Base-by-base conservation (phyloP, 1,140 invertebrate genomes). In the Limonius californicus region DNA sequence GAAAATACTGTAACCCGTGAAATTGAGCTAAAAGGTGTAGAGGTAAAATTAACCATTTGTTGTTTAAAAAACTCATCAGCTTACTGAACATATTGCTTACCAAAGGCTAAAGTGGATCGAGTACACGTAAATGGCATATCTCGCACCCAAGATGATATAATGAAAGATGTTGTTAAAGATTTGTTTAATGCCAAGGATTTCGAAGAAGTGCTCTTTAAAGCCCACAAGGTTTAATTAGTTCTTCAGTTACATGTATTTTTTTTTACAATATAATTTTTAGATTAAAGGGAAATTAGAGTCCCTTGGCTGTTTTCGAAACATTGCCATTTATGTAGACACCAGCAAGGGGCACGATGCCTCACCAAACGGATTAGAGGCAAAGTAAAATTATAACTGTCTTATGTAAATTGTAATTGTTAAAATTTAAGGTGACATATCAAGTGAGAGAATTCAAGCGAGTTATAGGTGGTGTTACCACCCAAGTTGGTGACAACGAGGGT, bases 401-500 rank as follows among this genome's bases (percentile, higher is more conserved):
- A 32, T 32, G 27, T 32, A 32, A 6, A 11, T 32, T 32, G 11
- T 6, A 32, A 32, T 32, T 4, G 11, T 11, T 32, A 32, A 32
- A 32, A 42, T 71, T 75, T 23, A 70, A 90, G 87, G 85, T 96
- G 4, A 92, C 89, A 12, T 95, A 92, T 75, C 82, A 85, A 63
- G 90, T 95, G 12, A 80, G 83, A 59, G 94, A 95, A 78, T 70
- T 87, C 54, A 85, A 85, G 47, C 74, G 89, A 23, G 70, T 94
- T 20, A 84, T 85, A 42, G 92, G 92, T 9, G 88, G 88, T n/a
- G 81, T 94, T 30, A 90, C 86, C 66, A 93, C 91, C 0, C 82
- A 87, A 62, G 85, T 94, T 58, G 91, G 90, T 20, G 90, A 92
- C 67, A 95, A 95, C 76, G 91, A 94, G 75, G 91, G 89, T 8